Evolutionary conservation across 2,888 invertebrate species (phyloP).

Genomic region (Clanis bilineata): DNA sequence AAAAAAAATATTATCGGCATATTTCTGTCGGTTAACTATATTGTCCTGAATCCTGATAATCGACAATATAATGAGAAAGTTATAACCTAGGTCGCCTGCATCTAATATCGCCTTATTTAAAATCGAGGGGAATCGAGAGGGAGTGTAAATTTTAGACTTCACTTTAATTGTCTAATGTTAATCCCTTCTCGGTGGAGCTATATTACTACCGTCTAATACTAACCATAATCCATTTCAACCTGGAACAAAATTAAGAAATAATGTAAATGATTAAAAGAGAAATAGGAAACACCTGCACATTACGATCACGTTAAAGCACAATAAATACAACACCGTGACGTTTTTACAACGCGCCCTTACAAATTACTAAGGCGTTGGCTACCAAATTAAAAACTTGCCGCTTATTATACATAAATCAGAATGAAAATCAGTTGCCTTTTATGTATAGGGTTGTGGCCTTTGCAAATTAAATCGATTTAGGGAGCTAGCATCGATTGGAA

Average conservation of each 20-base stretch:
- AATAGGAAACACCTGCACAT: conserved; percentile 17
- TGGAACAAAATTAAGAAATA: not conserved
- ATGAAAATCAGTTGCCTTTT: conserved; percentile 49
- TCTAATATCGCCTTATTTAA: no score
- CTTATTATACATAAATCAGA: conserved; percentile 70
- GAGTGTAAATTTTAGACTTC: no score
- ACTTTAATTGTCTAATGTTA: no score
- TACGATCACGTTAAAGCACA: conserved; percentile 26
- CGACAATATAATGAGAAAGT: no score
- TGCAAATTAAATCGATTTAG: not conserved
- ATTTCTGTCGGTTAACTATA: no score
- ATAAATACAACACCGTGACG: conserved; percentile 63
- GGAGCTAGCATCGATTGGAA: no score
- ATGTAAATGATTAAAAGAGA: conserved; percentile 8
- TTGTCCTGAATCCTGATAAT: no score
- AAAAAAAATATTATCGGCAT: no score
- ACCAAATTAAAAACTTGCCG: conserved; percentile 70
- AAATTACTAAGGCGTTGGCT: conserved; percentile 57
- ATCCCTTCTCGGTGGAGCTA: no score
- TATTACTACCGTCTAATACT: no score
- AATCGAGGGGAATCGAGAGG: no score
- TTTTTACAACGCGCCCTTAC: conserved; percentile 55
- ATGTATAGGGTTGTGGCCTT: conserved; percentile 12
- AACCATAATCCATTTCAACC: not conserved
- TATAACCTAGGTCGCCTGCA: no score